Base-by-base conservation (phyloP, 1,140 invertebrate species). In the Agraylea sexmaculata region DNA sequence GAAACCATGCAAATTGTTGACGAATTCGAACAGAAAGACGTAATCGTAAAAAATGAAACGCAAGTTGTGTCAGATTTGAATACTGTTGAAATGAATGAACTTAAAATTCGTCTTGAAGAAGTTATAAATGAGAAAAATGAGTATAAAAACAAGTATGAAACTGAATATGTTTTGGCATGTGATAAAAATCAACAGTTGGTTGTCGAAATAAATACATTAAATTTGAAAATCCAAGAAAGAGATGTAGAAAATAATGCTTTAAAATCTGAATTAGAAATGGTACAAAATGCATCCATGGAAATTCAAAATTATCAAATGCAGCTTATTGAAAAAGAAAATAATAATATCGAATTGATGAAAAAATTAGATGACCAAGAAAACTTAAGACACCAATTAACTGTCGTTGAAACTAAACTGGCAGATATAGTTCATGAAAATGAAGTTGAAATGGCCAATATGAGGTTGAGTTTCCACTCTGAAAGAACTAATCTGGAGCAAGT, bases 371-470 rank as follows among this genome's bases (percentile, higher is more conserved):
- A 66, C 28, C 62, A 64, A 49, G 62, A 66, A 51, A 55, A 50
- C 44, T 57, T 66, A 23, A 55, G 61, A 37, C 55, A 58, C 40
- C 57, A 65, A 27, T 49, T 68, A 33, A 28, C 62, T 32, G 58
- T 65, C 34, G 59, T 59, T 46, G 64, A 68, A 55, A 61, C 58
- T 46, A 64, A 58, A 51, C 37, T 68, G n/a, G 59, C 62, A 40
- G 62, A 66, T 42, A 49, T 63, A 19, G 56, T 51, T 18, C 65
- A 60, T 43, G 68, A 70, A 56, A 69, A 66, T 50, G 69, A 70
- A 50, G 61, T 60, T 0, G 64, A 70, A 51, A 51, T 69, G 32
- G 61, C 60, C 13, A 49, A 57, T 25, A 45, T 66, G 28, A 51
- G 62, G 44, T 51, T 67, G 34, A 66, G 65, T 54, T 58, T 66